These are phyloP conservation scores for Pterocles burchelli DNA, from an alignment of 2,113 vertebrate species.

Conservation along the genomic window DNA sequence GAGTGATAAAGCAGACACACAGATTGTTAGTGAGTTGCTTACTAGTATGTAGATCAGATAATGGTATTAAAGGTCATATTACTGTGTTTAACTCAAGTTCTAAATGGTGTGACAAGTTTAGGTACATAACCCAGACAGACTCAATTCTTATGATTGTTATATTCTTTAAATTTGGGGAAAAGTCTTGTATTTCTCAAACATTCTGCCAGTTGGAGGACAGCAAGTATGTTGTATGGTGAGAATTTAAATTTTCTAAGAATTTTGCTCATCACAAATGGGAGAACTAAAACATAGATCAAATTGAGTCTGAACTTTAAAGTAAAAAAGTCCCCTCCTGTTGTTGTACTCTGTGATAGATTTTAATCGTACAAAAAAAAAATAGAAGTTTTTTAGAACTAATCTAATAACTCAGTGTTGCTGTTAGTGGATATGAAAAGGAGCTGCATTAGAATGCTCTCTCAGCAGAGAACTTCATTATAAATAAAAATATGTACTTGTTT, in stretches of 20 bases:
- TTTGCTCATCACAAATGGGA: neutral
- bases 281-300: neutral
- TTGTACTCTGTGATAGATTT: neutral
- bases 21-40: neutral
- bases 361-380: neutral
- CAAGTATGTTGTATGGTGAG: neutral
- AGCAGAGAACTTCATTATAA: neutral
- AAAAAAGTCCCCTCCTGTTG: neutral
- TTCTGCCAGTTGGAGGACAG: neutral
- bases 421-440: neutral
- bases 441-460: neutral
- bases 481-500: slow-evolving; percentile 11
- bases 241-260: neutral
- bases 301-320: neutral
- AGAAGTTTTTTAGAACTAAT: neutral
- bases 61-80: neutral
- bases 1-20: neutral
- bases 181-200: neutral
- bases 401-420: neutral
- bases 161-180: neutral
- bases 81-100: neutral
- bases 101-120: neutral
- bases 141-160: neutral
- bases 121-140: neutral
- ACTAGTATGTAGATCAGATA: neutral